phyloP scores from a whole-genome alignment of 35 echinoderm and acorn worm genomes.

The Nesometra sesokonis region DNA sequence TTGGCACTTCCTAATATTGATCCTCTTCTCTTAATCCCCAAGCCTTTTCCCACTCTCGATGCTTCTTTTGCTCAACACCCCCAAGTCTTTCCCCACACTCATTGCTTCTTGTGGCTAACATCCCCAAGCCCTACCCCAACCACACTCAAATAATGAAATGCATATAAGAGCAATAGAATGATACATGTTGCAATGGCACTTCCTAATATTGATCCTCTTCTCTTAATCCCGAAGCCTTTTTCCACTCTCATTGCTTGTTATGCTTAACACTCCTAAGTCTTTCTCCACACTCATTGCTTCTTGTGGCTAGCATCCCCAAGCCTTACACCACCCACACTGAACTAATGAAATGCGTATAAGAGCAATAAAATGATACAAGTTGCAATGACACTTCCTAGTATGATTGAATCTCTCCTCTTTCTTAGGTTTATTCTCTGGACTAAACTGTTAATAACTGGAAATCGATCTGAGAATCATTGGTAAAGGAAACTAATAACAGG shows the following conservation, averaged over 20 bases:
- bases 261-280: too few species aligned
- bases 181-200: conserved; percentile 88
- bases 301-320: too few species aligned
- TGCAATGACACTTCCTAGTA: conserved; percentile 87
- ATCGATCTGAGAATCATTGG: conserved; percentile 48
- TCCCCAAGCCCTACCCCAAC: too few species aligned
- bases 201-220: conserved; percentile 78
- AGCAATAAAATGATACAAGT: conserved; percentile 73
- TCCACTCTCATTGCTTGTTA: too few species aligned
- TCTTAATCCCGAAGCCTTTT: too few species aligned
- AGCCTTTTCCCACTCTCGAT: too few species aligned
- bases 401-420: conserved; percentile 82
- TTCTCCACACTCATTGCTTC: too few species aligned
- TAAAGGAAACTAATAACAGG: conserved; percentile 28
- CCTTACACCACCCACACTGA: too few species aligned
- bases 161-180: conserved; percentile 59
- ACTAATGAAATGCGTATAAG: conserved; percentile 70
- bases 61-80: too few species aligned
- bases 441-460: conserved; percentile 84
- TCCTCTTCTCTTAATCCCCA: conserved; percentile 91
- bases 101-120: too few species aligned
- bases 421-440: conserved; percentile 86
- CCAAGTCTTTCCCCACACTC: too few species aligned
- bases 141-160: conserved; percentile 61
- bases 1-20: conserved; percentile 83